Evolutionary conservation across 1,140 invertebrate genomes (phyloP).

Genomic region (Latrodectus geometricus): DNA sequence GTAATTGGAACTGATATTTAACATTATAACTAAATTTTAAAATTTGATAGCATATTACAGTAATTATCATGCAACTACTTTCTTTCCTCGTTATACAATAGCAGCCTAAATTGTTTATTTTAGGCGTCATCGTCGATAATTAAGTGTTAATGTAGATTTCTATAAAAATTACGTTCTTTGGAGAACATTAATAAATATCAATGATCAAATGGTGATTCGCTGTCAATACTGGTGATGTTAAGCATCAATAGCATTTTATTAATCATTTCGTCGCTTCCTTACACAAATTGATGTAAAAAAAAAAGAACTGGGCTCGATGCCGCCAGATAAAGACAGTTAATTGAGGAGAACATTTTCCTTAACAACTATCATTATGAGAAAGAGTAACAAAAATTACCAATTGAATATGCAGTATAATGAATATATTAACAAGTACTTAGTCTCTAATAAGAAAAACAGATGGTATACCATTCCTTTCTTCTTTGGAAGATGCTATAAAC

Average conservation of each 20-base stretch:
- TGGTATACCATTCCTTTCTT: too few species aligned
- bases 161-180: not conserved
- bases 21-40: too few species aligned
- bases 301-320: not conserved
- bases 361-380: not conserved
- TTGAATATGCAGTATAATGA: not conserved
- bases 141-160: too few species aligned
- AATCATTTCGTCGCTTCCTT: constrained; percentile 1
- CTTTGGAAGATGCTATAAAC: too few species aligned
- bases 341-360: not conserved
- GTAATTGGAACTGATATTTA: too few species aligned
- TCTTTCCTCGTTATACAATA: too few species aligned
- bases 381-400: not conserved
- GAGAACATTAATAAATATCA: not conserved
- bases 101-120: too few species aligned
- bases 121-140: too few species aligned
- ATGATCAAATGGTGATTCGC: not conserved
- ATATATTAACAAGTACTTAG: not conserved
- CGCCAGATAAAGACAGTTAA: constrained; percentile 1
- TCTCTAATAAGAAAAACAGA: not conserved
- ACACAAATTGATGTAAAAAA: not conserved
- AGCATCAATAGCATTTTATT: not conserved
- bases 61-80: too few species aligned
- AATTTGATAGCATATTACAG: too few species aligned
- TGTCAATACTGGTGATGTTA: not conserved